A percentile compares a stretch with the other conserved stretches of the same genome.
These are phyloP conservation scores for Lasioglossum leucozonium DNA, from an alignment of 2,888 invertebrate genomes.

Conservation along the genomic window DNA sequence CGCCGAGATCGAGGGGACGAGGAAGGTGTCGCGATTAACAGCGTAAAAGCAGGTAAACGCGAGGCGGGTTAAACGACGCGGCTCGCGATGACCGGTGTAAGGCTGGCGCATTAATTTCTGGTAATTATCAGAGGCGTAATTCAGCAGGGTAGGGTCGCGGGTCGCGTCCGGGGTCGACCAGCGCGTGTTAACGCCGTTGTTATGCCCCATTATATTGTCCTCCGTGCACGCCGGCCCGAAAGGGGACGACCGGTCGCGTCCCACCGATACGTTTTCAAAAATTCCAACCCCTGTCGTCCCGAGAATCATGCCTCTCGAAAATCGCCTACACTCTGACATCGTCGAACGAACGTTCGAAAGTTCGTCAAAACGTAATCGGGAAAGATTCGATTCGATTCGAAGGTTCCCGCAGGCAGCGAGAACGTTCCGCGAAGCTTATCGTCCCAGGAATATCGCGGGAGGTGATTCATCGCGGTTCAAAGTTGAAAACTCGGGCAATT, in stretches of 20 bases:
- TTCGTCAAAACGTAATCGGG: neutral
- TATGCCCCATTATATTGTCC: constrained; percentile 84
- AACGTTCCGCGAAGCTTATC: constrained; percentile 28
- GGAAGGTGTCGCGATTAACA: constrained; percentile 56
- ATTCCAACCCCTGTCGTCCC: constrained; percentile 1
- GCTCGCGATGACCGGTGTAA: constrained; percentile 71
- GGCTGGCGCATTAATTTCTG: constrained; percentile 80
- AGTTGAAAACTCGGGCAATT: constrained; percentile 61
- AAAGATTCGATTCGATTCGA: neutral
- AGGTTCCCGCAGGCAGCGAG: constrained; percentile 7
- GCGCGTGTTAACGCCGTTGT: constrained; percentile 84
- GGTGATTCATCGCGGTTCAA: constrained; percentile 65
- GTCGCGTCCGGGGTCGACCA: constrained; percentile 82
- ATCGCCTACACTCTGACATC: neutral
- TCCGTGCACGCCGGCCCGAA: constrained; percentile 65
- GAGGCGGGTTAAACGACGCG: constrained; percentile 61
- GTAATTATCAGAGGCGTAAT: constrained; percentile 84
- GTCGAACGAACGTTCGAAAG: neutral
- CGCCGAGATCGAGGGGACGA: neutral
- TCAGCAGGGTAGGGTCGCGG: constrained; percentile 81
- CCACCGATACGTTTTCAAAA: constrained; percentile 57
- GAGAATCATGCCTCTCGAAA: neutral
- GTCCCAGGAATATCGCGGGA: constrained; percentile 22
- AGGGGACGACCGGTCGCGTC: constrained; percentile 54
- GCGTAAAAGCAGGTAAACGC: constrained; percentile 63